Evolutionary conservation across 2,797 vertebrate genomes (phyloP).

Genomic region (Etheostoma nigrum): DNA sequence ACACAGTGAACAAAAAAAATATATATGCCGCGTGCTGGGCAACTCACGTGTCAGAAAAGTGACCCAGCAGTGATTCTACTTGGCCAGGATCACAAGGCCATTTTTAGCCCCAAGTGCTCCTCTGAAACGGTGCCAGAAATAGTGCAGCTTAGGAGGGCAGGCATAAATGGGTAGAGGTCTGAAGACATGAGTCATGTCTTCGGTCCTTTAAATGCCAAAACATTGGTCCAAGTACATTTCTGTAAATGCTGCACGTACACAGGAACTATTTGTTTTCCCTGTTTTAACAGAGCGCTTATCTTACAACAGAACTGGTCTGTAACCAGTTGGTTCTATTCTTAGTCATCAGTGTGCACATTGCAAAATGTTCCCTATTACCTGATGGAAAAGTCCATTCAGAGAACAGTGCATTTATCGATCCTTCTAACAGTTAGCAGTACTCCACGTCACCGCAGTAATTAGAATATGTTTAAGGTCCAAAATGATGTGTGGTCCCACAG

Average conservation of each 20-base stretch:
- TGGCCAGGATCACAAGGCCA: slow-evolving; percentile 5
- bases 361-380: slow-evolving; percentile 39
- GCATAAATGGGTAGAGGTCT: background rate
- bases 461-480: background rate
- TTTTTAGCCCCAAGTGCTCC: slow-evolving; percentile 46
- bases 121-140: slow-evolving; percentile 38
- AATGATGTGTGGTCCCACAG: background rate
- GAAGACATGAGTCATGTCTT: slow-evolving; percentile 14
- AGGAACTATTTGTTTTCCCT: slow-evolving; percentile 24
- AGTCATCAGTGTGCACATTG: slow-evolving; percentile 28
- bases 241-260: background rate
- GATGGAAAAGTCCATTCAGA: slow-evolving; percentile 27
- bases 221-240: background rate
- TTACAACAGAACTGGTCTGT: background rate
- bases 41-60: slow-evolving; percentile 1
- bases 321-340: slow-evolving; percentile 56
- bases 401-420: slow-evolving; percentile 3
- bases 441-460: background rate
- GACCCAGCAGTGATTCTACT: slow-evolving; percentile 13
- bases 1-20: too few relatives aligned
- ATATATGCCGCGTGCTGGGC: background rate
- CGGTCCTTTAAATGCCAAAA: background rate
- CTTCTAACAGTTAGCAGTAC: background rate
- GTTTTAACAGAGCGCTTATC: slow-evolving; percentile 41
- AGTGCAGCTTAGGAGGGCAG: slow-evolving; percentile 20